A percentile compares a stretch with the other conserved stretches of the same genome.
Conservation (phyloP, 2,888 invertebrate species). For the Tipula vernalis region DNA sequence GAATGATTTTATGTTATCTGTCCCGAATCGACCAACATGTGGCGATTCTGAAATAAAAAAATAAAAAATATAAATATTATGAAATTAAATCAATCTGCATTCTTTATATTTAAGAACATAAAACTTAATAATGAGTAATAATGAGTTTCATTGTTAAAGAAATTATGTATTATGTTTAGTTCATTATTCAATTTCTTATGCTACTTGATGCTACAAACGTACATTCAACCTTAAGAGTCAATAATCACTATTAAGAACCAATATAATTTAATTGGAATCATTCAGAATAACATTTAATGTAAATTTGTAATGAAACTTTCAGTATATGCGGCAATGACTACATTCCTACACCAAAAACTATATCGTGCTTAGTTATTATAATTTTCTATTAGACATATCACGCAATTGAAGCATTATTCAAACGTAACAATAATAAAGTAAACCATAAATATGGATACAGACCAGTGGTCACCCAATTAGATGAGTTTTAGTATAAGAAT, state of each 20-base stretch:
- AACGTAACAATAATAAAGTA: background rate
- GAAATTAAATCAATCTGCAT: background rate
- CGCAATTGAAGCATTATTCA: background rate
- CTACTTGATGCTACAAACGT: background rate
- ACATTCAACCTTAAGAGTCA: background rate
- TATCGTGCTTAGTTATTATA: slow-evolving; percentile 5
- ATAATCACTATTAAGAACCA: background rate
- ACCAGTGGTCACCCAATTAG: background rate
- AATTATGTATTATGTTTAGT: background rate
- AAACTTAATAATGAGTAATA: background rate
- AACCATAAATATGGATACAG: background rate
- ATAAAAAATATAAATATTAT: background rate
- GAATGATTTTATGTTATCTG: slow-evolving; percentile 30
- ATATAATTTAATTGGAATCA: background rate
- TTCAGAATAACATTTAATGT: background rate
- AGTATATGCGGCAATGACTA: background rate
- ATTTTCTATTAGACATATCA: slow-evolving; percentile 8
- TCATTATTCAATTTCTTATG: background rate
- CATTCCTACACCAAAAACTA: background rate
- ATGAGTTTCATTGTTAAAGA: background rate
- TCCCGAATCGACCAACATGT: slow-evolving; percentile 11
- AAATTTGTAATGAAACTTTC: background rate
- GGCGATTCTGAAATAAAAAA: slow-evolving; percentile 7
- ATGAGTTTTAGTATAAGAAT: background rate
- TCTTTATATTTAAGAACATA: background rate